Evolutionary conservation across 2,888 invertebrate species (phyloP), one percentile per base, ranked within the genome.

Genomic region (Calephelis perditalis): DNA sequence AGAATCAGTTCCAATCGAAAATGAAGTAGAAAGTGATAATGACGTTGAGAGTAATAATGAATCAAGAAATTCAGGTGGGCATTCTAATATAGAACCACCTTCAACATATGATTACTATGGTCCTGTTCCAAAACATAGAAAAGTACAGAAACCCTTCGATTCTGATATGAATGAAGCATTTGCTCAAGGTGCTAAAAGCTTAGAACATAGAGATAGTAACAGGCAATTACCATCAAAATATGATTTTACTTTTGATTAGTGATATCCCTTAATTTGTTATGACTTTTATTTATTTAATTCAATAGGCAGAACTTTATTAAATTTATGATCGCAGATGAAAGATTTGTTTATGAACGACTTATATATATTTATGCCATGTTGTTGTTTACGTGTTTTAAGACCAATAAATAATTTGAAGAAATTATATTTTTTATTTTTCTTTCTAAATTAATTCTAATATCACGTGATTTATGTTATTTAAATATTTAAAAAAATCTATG

Each of bases 61-160:
- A 11, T 76, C 78, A 65, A 73, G 75, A 62, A 72, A 69, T 58
- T 56, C 59, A 44, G 45, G 62, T 9, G 70, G 68, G 65, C 68
- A 73, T 57, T 63, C 80, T 26, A 93, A 93, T 80, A 91, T 95
- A 67, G 92, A 94, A 7, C 94, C 94, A 7, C 95, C 95, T 2
- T 88, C 94, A 0, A 92, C 92, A 2, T 93, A 91, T 71, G 92
- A 94, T 40, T 94, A 94, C 73, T 93, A 92, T 70, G 93, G 93
- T 0, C 92, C 92, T 8, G 71, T 76, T 43, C 69, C 82, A 6
- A 89, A 87, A 67, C 75, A 80, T 37, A 67, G 69, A 7, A 85
- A 72, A 65, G 63, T 73, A 45, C 70, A 79, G 56, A 83, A 78
- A 67, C 87, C 87, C n/a, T 89, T 89, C 64, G 71, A 78, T 43